Percentiles rank a stretch among this genome's conserved stretches.
phyloP scores from a whole-genome alignment of 2,888 invertebrate genomes.

The Agelastica alni region DNA sequence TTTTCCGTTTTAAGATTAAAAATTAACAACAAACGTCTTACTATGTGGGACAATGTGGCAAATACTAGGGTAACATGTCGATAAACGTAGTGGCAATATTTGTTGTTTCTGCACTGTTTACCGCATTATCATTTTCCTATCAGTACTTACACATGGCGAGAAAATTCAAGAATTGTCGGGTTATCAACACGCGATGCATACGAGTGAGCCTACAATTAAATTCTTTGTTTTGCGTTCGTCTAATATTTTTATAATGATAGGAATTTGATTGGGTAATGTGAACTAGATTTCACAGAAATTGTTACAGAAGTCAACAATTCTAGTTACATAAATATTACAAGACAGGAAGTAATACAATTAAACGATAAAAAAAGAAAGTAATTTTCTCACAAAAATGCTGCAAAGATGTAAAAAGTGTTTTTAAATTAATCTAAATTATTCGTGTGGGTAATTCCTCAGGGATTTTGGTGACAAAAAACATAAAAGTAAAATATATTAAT shows the following conservation, averaged over 20 bases:
- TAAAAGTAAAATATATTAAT: too few species aligned
- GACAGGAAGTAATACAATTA: too few species aligned
- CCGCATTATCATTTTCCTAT: constrained; percentile 13
- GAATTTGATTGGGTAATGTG: constrained; percentile 3
- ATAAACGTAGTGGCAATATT: constrained; percentile 17
- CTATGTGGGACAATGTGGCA: background rate
- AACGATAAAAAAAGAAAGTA: too few species aligned
- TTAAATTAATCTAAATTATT: too few species aligned
- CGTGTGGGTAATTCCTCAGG: too few species aligned
- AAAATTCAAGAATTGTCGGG: background rate
- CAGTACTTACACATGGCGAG: background rate
- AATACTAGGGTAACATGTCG: background rate
- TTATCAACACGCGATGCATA: background rate
- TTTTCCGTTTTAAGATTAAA: constrained; percentile 2
- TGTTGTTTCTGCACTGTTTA: constrained; percentile 19
- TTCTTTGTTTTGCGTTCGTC: background rate
- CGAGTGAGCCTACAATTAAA: background rate
- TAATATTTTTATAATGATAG: background rate
- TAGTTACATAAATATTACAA: too few species aligned
- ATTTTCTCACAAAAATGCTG: too few species aligned
- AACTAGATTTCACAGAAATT: too few species aligned
- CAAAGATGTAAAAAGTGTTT: too few species aligned
- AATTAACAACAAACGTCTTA: background rate
- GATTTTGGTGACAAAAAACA: too few species aligned
- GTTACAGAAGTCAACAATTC: too few species aligned